Evolutionary conservation across 2,797 vertebrate species (phyloP).

Genomic region (Onychomys torridus): DNA sequence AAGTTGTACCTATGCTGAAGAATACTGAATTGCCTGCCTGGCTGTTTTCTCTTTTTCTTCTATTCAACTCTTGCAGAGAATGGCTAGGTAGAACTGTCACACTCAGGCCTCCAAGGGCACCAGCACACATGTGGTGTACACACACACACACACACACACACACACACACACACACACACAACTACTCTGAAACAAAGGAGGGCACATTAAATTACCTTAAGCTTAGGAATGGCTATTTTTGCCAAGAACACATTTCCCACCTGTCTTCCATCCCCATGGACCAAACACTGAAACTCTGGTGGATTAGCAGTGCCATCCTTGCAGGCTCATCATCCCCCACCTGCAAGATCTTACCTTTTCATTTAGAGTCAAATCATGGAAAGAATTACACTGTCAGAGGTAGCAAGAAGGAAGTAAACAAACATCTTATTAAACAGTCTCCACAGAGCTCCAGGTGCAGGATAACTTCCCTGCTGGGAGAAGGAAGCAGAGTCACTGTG

Average conservation of each 20-base stretch:
- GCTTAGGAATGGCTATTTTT: not conserved
- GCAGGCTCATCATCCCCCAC: rapidly evolving
- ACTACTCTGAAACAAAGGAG: not conserved
- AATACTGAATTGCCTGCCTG: not conserved
- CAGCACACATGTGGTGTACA: not conserved
- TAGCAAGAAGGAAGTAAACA: constrained; percentile 68
- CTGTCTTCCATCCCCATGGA: not conserved
- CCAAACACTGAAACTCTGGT: not conserved
- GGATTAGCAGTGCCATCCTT: not conserved
- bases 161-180: not conserved
- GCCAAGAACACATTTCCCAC: constrained; percentile 28
- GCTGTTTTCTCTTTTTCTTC: not conserved
- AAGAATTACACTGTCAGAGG: constrained; percentile 66
- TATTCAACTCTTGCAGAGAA: not conserved
- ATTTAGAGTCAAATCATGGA: constrained; percentile 65
- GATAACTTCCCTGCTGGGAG: not conserved
- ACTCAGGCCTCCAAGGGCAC: not conserved
- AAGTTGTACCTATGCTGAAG: not conserved
- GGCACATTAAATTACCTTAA: constrained; percentile 33
- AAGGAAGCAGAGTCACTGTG: not conserved
- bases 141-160: not conserved
- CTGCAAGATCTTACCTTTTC: constrained; percentile 12
- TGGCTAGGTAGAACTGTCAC: not conserved
- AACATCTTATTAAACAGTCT: constrained; percentile 69
- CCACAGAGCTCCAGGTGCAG: constrained; percentile 47